Percentiles rank a stretch among this genome's conserved stretches.
These are phyloP conservation scores for Merluccius polli DNA, from an alignment of 2,797 vertebrate species.

Conservation along the genomic window DNA sequence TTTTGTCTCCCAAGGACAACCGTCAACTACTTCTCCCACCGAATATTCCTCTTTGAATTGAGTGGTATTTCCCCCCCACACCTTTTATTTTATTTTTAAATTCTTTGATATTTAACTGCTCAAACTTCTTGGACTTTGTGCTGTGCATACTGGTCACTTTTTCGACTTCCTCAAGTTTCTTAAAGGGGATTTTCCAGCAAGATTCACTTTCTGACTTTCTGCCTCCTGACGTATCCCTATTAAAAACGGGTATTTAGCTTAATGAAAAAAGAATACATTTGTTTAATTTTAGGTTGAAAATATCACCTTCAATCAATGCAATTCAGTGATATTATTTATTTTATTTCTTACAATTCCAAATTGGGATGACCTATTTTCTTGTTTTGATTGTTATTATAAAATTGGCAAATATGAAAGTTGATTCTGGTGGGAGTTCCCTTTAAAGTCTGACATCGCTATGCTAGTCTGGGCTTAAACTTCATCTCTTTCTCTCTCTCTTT, in stretches of 20 bases:
- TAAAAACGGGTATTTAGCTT: background rate
- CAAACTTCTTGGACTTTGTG: conserved; percentile 44
- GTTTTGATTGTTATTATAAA: background rate
- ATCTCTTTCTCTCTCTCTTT: conserved; percentile 16
- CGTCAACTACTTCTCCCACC: background rate
- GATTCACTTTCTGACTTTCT: conserved; percentile 25
- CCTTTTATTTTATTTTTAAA: background rate
- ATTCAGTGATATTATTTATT: background rate
- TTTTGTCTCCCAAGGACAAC: background rate
- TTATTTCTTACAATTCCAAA: conserved; percentile 13
- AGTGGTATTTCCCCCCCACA: conserved; percentile 20
- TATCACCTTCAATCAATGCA: conserved; percentile 8
- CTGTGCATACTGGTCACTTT: conserved; percentile 44
- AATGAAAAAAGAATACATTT: conserved; percentile 3
- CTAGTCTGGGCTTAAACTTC: conserved; percentile 54
- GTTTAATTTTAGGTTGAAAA: conserved; percentile 23
- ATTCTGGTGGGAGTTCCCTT: conserved; percentile 28
- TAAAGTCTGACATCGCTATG: conserved; percentile 34
- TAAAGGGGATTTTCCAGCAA: conserved; percentile 26
- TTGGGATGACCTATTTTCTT: background rate
- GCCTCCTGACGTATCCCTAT: conserved; percentile 4
- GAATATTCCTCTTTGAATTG: conserved; percentile 14
- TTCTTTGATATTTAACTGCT: conserved; percentile 11
- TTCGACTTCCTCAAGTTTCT: conserved; percentile 18
- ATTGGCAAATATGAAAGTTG: conserved; percentile 22